Evolutionary conservation across 1,140 invertebrate species (phyloP).

Genomic region (Cyclargus thomasi): DNA sequence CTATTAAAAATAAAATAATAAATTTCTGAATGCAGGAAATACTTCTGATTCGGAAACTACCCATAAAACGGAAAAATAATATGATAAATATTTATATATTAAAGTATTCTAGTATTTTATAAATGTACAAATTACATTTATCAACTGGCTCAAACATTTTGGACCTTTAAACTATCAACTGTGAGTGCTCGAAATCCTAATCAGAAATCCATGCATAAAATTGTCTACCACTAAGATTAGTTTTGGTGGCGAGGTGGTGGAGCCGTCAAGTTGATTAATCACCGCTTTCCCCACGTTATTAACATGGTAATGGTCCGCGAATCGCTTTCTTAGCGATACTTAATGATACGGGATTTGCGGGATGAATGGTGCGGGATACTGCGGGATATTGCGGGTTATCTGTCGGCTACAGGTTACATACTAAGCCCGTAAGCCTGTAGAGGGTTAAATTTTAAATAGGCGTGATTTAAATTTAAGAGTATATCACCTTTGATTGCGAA

Average conservation of each 20-base stretch:
- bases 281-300: conserved; percentile 65
- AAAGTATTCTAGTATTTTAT: too few relatives aligned
- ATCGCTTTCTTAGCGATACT: conserved; percentile 73
- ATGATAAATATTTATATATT: too few relatives aligned
- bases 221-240: conserved; percentile 58
- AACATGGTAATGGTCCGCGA: conserved; percentile 71
- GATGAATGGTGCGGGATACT: conserved; percentile 61
- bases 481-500: not conserved
- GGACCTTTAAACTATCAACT: conserved; percentile 13
- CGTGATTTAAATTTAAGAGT: conserved; percentile 1
- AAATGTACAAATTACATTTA: too few relatives aligned
- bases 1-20: too few relatives aligned
- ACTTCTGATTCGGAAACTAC: too few relatives aligned
- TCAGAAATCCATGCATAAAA: conserved; percentile 67
- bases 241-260: conserved; percentile 27
- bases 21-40: too few relatives aligned
- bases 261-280: conserved; percentile 71
- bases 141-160: too few relatives aligned
- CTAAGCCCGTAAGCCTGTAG: conserved; percentile 22
- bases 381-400: conserved; percentile 55
- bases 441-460: not conserved
- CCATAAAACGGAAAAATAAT: too few relatives aligned
- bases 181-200: conserved; percentile 20
- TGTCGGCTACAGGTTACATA: conserved; percentile 43
- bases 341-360: conserved; percentile 71